These are phyloP conservation scores for Delia radicum DNA, from an alignment of 1,140 invertebrate genomes.

Conservation along the genomic window DNA sequence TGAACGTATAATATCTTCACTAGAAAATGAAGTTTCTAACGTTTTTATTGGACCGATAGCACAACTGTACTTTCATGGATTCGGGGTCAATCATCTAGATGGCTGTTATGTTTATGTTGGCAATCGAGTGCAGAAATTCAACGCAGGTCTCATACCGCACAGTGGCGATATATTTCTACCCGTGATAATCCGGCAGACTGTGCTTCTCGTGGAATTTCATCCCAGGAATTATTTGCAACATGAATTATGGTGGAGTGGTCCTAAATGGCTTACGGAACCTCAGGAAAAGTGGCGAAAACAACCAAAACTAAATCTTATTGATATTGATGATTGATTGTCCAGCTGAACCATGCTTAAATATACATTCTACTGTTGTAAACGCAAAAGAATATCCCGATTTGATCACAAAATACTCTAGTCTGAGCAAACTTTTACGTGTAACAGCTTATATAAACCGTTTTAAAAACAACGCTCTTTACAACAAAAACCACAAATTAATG, in stretches of 20 bases:
- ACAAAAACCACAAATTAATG: not conserved
- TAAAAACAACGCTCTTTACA: not conserved
- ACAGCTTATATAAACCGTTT: slow-evolving; percentile 16
- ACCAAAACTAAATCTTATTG: not conserved
- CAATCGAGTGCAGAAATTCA: not conserved
- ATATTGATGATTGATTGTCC: not conserved
- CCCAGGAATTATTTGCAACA: slow-evolving; percentile 19
- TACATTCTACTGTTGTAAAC: not conserved
- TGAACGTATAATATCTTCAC: not conserved
- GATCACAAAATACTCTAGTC: not conserved
- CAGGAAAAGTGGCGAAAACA: not conserved
- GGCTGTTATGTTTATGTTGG: slow-evolving; percentile 5
- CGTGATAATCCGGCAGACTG: slow-evolving; percentile 44
- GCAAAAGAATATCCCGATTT: not conserved
- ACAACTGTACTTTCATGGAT: not conserved
- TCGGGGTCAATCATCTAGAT: not conserved
- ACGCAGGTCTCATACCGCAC: not conserved
- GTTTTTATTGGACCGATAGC: not conserved
- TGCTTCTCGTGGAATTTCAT: slow-evolving; percentile 29
- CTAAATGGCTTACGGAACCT: not conserved
- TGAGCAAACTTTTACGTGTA: not conserved
- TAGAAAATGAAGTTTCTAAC: not conserved
- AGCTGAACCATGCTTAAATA: not conserved
- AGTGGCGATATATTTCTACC: slow-evolving; percentile 43
- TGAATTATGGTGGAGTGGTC: slow-evolving; percentile 31